A percentile compares a stretch with the other conserved stretches of the same genome.
phyloP scores from a whole-genome alignment of 2,888 invertebrate genomes.

The Tanytarsus gracilentus region DNA sequence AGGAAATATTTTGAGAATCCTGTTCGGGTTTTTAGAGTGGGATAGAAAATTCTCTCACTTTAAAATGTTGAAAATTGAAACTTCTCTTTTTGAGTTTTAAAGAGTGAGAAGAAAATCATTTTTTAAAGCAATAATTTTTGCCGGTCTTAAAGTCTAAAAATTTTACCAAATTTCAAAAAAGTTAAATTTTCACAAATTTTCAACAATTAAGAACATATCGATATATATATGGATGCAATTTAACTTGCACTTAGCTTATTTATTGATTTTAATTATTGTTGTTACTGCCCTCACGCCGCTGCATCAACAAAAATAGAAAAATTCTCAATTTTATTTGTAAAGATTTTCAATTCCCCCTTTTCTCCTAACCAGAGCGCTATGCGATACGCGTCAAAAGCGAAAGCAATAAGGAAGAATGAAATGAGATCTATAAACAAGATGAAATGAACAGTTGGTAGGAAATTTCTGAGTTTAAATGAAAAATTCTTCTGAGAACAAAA shows the following conservation, averaged over 20 bases:
- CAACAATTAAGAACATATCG: background rate
- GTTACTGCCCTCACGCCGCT: background rate
- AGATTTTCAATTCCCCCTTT: background rate
- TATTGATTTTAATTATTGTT: slow-evolving; percentile 25
- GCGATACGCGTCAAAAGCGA: background rate
- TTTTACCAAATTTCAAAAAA: no score
- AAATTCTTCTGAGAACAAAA: no score
- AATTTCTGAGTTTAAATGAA: no score
- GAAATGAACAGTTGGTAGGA: no score
- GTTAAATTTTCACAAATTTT: no score
- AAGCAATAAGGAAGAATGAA: background rate
- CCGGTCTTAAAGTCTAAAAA: no score
- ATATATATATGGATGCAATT: slow-evolving; percentile 16
- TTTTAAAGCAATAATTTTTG: no score
- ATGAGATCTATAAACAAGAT: background rate
- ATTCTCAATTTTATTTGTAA: background rate
- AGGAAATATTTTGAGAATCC: background rate
- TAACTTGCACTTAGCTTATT: slow-evolving; percentile 16
- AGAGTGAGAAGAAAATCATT: no score
- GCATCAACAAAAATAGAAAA: background rate
- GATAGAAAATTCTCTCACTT: no score
- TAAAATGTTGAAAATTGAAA: no score
- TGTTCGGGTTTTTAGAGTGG: background rate
- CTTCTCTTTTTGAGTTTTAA: no score
- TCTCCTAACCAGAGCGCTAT: background rate